Evolutionary conservation across 2,888 invertebrate species (phyloP).

Genomic region (Polyommatus iphigenia): DNA sequence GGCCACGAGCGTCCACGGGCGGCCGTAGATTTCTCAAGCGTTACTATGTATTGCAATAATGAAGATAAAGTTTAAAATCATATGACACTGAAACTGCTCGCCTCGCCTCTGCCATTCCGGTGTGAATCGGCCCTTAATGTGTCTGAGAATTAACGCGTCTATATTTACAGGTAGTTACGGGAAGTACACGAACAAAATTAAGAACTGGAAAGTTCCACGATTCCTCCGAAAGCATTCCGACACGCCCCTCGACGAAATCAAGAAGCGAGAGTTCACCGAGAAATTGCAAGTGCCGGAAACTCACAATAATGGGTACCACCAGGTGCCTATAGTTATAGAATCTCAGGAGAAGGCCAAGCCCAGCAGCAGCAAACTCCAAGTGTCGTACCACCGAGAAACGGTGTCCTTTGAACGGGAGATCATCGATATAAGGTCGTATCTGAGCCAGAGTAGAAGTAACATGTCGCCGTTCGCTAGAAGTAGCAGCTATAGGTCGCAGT

Average conservation of each 20-base stretch:
- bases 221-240: constrained; percentile 83
- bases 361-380: constrained; percentile 68
- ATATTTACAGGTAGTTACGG: constrained; percentile 80
- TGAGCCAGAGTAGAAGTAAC: constrained; percentile 87
- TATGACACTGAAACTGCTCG: no score
- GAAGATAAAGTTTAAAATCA: no score
- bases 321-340: constrained; percentile 84
- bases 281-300: constrained; percentile 60
- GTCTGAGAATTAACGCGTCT: neutral
- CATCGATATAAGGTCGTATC: constrained; percentile 86
- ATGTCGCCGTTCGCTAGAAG: constrained; percentile 85
- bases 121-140: no score
- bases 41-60: no score
- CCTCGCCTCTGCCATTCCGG: no score
- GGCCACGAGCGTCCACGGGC: no score
- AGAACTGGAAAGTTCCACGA: constrained; percentile 85
- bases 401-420: constrained; percentile 82
- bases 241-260: constrained; percentile 70
- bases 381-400: constrained; percentile 70
- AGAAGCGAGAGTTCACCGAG: constrained; percentile 66
- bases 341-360: constrained; percentile 64
- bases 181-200: constrained; percentile 79
- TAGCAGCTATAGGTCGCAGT: constrained; percentile 86
- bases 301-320: constrained; percentile 80
- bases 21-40: no score